A percentile compares a stretch with the other conserved stretches of the same genome.
phyloP scores from a whole-genome alignment of 2,113 vertebrate genomes.

The Elachura formosa region DNA sequence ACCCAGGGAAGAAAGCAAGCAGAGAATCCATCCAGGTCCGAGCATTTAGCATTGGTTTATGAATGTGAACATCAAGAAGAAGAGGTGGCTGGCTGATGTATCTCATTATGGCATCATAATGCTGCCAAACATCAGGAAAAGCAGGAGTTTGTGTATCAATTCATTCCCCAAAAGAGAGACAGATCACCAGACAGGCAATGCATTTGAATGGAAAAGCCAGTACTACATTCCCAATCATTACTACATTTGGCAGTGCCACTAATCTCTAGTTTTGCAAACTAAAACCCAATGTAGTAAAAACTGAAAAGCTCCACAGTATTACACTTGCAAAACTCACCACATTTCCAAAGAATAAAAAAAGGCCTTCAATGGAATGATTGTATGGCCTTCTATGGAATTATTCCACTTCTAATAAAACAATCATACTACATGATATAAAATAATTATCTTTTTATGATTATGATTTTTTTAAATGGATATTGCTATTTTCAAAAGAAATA shows the following conservation, averaged over 20 bases:
- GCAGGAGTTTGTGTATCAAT: background rate
- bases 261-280: background rate
- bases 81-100: slow-evolving; percentile 98
- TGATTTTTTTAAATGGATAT: background rate
- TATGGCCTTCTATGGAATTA: background rate
- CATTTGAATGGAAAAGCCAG: background rate
- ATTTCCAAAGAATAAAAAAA: background rate
- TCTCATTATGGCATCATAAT: slow-evolving; percentile 98
- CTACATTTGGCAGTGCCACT: background rate
- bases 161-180: background rate
- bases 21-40: slow-evolving; percentile 98
- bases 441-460: background rate
- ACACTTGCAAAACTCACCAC: background rate
- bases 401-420: background rate
- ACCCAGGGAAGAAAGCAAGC: slow-evolving; percentile 95
- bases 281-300: background rate
- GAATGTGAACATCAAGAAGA: slow-evolving; percentile 95
- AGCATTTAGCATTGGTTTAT: slow-evolving; percentile 95
- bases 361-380: no score
- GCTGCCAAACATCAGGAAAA: slow-evolving; percentile 71
- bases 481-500: background rate
- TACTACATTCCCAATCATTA: background rate
- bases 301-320: background rate
- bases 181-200: background rate
- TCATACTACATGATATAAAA: background rate